These are phyloP conservation scores for Scrobipalpa costella DNA, from an alignment of 2,888 invertebrate species.

Conservation along the genomic window DNA sequence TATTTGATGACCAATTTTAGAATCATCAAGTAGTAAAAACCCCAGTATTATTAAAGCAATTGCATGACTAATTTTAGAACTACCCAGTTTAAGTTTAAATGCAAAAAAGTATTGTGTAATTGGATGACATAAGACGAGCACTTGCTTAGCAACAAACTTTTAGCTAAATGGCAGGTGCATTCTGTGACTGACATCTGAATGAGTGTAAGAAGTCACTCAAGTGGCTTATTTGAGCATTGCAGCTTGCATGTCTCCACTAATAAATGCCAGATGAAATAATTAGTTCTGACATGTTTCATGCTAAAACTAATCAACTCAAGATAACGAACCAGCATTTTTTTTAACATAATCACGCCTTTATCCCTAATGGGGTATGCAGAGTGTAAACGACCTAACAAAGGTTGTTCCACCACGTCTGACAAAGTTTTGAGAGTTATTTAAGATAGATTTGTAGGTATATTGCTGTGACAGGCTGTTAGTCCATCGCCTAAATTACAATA, in stretches of 20 bases:
- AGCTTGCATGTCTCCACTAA: not conserved
- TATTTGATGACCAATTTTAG: not conserved
- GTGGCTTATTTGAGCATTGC: not conserved
- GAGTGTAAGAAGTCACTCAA: not conserved
- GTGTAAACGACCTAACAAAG: no score
- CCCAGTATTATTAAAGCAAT: no score
- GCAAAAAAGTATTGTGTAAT: slow-evolving; percentile 1
- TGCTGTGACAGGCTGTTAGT: no score
- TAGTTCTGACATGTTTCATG: slow-evolving; percentile 2
- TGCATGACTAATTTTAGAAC: not conserved
- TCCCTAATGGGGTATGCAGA: no score
- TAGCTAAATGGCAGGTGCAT: slow-evolving; percentile 9
- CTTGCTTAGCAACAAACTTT: slow-evolving; percentile 4
- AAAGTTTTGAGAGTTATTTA: no score
- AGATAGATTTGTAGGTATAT: no score
- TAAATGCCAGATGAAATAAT: slow-evolving; percentile 6
- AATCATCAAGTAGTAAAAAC: not conserved
- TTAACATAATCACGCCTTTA: no score
- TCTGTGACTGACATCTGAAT: slow-evolving; percentile 6
- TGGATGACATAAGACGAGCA: not conserved
- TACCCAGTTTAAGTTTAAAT: not conserved
- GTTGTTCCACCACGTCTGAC: no score
- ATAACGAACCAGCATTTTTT: no score
- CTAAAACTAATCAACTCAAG: not conserved
- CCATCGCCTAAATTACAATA: no score